Percentiles rank a stretch among this genome's conserved stretches.
phyloP scores from a whole-genome alignment of 2,113 vertebrate genomes.

The Nibea coibor region DNA sequence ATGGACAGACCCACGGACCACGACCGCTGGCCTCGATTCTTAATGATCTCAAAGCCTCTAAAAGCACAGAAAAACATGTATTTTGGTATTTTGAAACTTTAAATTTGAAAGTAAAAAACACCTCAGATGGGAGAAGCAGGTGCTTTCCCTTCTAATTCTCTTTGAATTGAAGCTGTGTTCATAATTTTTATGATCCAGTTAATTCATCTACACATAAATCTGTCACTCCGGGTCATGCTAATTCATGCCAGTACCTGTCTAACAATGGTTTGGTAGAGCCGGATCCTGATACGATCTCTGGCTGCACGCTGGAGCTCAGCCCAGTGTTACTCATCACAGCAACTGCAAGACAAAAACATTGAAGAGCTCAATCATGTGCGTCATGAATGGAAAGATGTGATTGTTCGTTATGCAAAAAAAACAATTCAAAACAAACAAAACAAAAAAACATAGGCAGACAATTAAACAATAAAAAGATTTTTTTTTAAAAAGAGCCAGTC shows the following conservation, averaged over 20 bases:
- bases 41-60: slow-evolving; percentile 92
- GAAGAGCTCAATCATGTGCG: neutral
- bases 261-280: slow-evolving; percentile 85
- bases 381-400: neutral
- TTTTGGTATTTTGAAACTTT: neutral
- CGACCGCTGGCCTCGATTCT: slow-evolving; percentile 91
- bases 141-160: neutral
- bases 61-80: neutral
- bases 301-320: slow-evolving; percentile 47
- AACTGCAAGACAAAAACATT: slow-evolving; percentile 80
- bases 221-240: neutral
- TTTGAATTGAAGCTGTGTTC: neutral
- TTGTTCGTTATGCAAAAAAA: too few species aligned
- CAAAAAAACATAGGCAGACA: neutral
- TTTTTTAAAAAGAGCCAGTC: neutral
- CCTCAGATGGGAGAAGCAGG: neutral
- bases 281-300: slow-evolving; percentile 71
- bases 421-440: neutral
- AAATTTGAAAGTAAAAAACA: neutral
- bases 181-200: neutral
- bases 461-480: too few species aligned
- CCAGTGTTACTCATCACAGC: slow-evolving; percentile 83
- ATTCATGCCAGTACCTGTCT: slow-evolving; percentile 83
- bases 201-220: neutral
- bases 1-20: slow-evolving; percentile 95